Conservation (phyloP, 2,797 vertebrate species). For the Eulemur rubriventer region DNA sequence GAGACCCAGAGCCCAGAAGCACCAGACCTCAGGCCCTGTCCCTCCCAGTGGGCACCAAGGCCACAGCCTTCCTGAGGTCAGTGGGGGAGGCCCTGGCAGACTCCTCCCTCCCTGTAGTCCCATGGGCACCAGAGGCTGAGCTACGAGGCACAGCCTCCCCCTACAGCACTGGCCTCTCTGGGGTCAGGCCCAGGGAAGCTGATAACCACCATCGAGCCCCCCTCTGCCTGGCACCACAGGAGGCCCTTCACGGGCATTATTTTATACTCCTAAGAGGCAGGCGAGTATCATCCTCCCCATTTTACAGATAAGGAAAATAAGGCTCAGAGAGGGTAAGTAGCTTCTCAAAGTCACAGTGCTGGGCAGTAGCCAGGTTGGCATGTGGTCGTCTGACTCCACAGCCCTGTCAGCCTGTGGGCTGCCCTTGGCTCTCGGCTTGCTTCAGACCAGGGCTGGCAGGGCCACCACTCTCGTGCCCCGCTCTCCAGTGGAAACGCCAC, state of each 20-base stretch:
- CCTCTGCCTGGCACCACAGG: background rate
- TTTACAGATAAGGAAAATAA: background rate
- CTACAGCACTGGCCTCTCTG: no score
- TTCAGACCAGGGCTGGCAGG: no score
- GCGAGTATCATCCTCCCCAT: background rate
- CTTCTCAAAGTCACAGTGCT: background rate
- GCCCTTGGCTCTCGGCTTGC: background rate
- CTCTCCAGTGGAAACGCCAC: rapidly evolving
- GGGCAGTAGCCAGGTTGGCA: background rate
- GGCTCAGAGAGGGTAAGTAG: background rate
- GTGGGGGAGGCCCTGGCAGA: rapidly evolving
- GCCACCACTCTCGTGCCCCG: background rate
- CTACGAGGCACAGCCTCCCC: background rate
- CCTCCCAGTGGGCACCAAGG: background rate
- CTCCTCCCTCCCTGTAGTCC: background rate
- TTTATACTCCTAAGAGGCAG: background rate
- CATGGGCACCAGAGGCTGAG: rapidly evolving
- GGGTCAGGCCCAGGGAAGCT: background rate
- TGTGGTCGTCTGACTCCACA: rapidly evolving
- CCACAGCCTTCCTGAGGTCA: background rate
- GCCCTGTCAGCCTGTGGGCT: background rate
- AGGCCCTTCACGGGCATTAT: rapidly evolving
- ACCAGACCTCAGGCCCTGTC: background rate
- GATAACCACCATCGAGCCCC: background rate
- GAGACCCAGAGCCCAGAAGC: background rate